Percentiles rank a stretch among this genome's conserved stretches.
Evolutionary conservation across 2,113 vertebrate species (phyloP).

Genomic region (Platysteira castanea): DNA sequence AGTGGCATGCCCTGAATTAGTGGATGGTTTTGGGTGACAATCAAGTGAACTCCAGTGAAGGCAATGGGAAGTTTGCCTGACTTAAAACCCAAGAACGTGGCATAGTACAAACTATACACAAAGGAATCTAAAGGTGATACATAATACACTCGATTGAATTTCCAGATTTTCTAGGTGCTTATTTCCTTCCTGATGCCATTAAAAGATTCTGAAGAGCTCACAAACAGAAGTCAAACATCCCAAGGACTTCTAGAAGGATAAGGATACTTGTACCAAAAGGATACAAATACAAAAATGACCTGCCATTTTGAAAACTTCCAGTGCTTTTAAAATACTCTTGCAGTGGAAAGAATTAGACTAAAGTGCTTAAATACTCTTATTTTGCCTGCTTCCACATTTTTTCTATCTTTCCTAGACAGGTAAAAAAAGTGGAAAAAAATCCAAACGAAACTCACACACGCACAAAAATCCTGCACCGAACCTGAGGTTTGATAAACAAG

Average conservation of each 20-base stretch:
- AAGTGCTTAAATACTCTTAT: not conserved
- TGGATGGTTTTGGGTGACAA: not conserved
- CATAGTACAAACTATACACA: not conserved
- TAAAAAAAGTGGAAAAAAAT: not conserved
- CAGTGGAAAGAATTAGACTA: not conserved
- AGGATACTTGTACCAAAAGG: not conserved
- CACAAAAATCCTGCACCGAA: not conserved
- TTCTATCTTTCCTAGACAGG: not conserved
- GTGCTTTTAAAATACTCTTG: not conserved
- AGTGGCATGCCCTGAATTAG: not conserved
- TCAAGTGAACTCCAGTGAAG: not conserved
- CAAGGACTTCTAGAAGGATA: not conserved
- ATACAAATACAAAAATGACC: not conserved
- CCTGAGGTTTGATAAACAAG: not conserved
- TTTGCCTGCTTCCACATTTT: not conserved
- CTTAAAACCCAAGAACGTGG: not conserved
- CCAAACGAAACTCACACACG: not conserved
- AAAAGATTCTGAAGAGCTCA: not conserved
- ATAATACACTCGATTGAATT: rapidly evolving
- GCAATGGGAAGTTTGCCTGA: not conserved
- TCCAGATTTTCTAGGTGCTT: not conserved
- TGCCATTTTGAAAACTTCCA: not conserved
- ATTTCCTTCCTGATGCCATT: not conserved
- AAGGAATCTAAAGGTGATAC: not conserved
- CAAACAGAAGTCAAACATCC: not conserved